Evolutionary conservation across 2,888 invertebrate genomes (phyloP).

Genomic region (Noctua janthina): DNA sequence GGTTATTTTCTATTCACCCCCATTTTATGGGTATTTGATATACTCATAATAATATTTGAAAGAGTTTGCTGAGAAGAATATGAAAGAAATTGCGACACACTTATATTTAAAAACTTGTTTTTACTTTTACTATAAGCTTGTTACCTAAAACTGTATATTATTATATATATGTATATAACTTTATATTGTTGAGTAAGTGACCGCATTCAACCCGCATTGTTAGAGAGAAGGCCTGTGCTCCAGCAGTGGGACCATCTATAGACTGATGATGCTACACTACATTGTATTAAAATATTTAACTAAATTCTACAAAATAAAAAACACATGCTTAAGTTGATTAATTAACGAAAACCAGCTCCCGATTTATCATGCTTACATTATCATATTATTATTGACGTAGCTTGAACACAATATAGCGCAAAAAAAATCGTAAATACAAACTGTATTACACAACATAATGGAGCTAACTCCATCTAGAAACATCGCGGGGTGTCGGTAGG

Average conservation of each 20-base stretch:
- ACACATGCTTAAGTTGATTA: neutral
- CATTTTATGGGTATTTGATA: too few relatives aligned
- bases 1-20: too few relatives aligned
- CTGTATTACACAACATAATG: constrained; percentile 29
- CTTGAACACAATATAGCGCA: neutral
- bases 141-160: neutral
- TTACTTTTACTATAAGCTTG: too few relatives aligned
- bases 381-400: constrained; percentile 2
- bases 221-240: neutral
- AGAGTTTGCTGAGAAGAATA: too few relatives aligned
- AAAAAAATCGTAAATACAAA: neutral
- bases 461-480: constrained; percentile 50
- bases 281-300: neutral
- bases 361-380: neutral
- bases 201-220: neutral
- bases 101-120: too few relatives aligned
- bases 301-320: neutral
- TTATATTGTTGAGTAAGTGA: neutral
- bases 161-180: too few relatives aligned
- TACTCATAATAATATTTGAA: too few relatives aligned
- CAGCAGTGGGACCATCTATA: neutral
- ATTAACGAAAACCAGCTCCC: constrained; percentile 10
- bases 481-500: constrained; percentile 62
- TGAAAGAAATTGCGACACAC: too few relatives aligned
- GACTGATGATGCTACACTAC: neutral